A percentile compares a stretch with the other conserved stretches of the same genome.
phyloP scores from a whole-genome alignment of 2,113 vertebrate species.

The Carollia perspicillata region DNA sequence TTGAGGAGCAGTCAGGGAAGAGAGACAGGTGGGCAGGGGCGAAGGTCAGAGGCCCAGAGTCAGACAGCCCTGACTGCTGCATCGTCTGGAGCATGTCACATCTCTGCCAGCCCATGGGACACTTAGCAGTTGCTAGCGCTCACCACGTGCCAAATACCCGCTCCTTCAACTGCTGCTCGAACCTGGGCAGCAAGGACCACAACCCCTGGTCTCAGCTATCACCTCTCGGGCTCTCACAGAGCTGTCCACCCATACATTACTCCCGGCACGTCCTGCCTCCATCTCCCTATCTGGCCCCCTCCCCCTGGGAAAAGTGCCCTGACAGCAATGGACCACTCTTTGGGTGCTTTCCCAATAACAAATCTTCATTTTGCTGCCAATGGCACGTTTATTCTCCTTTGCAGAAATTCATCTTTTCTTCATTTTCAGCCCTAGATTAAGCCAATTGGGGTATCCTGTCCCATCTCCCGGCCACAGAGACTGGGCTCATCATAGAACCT shows the following conservation, averaged over 20 bases:
- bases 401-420: not conserved
- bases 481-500: not conserved
- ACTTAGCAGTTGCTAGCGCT: not conserved
- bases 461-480: not conserved
- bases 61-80: not conserved
- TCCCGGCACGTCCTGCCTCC: not conserved
- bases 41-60: not conserved
- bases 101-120: not conserved
- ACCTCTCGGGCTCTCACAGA: not conserved
- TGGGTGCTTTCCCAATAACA: not conserved
- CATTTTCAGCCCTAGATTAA: not conserved
- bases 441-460: not conserved
- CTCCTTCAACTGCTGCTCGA: not conserved
- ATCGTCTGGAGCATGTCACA: not conserved
- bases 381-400: not conserved
- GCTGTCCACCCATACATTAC: too few relatives aligned
- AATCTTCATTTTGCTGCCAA: not conserved
- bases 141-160: accelerated
- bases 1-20: not conserved
- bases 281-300: not conserved
- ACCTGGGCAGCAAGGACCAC: too few relatives aligned
- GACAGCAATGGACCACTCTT: not conserved
- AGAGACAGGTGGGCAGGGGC: accelerated
- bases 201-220: not conserved
- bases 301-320: not conserved